A percentile compares a stretch with the other conserved stretches of the same genome.
Conservation (phyloP, 2,888 invertebrate species). For the Plagiodera versicolora region DNA sequence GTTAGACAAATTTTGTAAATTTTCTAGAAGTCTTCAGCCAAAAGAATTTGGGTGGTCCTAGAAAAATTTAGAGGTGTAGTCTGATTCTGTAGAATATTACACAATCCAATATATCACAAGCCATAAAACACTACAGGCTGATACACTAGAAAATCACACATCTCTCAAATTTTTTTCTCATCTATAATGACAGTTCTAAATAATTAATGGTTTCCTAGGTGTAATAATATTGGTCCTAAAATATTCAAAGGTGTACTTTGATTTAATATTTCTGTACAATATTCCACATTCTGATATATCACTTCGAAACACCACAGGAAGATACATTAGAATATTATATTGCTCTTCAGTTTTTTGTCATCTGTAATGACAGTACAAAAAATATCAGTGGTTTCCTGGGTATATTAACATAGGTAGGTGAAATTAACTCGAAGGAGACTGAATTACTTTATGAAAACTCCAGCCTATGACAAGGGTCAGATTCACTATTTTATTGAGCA, state of each 20-base stretch:
- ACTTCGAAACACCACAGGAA: background rate
- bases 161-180: slow-evolving; percentile 15
- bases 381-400: slow-evolving; percentile 37
- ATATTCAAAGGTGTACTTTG: slow-evolving; percentile 2
- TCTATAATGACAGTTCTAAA: slow-evolving; percentile 36
- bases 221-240: slow-evolving; percentile 34
- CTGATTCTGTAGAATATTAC: background rate
- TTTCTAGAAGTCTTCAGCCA: slow-evolving; percentile 31
- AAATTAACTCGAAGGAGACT: slow-evolving; percentile 12
- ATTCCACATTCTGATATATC: slow-evolving; percentile 6
- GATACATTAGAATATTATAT: slow-evolving; percentile 13
- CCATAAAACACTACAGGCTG: background rate
- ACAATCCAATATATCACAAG: slow-evolving; percentile 3
- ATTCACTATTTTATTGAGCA: background rate
- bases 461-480: background rate
- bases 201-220: slow-evolving; percentile 37
- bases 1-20: slow-evolving; percentile 43
- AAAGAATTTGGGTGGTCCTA: slow-evolving; percentile 34
- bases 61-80: slow-evolving; percentile 17
- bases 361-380: slow-evolving; percentile 36
- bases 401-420: slow-evolving; percentile 10
- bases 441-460: slow-evolving; percentile 5
- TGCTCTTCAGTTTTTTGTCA: slow-evolving; percentile 14
- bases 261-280: background rate
- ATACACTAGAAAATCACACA: slow-evolving; percentile 14